Evolutionary conservation across 2,113 vertebrate genomes (phyloP), one percentile per base, ranked within the genome.

Genomic region (Aegotheles bennettii): DNA sequence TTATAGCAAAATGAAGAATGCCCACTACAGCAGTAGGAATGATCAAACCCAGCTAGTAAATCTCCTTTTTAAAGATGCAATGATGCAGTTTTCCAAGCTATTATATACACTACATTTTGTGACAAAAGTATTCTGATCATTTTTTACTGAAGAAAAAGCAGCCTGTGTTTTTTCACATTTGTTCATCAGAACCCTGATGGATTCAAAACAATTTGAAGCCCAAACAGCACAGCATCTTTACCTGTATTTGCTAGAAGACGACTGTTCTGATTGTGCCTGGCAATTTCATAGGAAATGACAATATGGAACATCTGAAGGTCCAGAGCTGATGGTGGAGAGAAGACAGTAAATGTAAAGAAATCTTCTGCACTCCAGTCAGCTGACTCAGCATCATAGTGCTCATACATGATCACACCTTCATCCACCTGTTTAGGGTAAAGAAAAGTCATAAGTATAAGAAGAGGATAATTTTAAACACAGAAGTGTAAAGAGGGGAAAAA

Each of bases 171-270:
- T 88, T 81, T n/a, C 28, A 51, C 11, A 45, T 13, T 40, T 87
- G 14, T 47, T 92, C 51, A 68, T 0, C 45, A 24, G 28, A 84
- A 42, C 16, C 40, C n/a, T 73, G 43, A 47, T 26, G 91, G 50
- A 87, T 29, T 23, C 33, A 28, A 84, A 84, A 70, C 10, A 74
- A 63, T 45, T 6, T 24, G 35, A 25, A 85, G 48, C 9, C 35
- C 25, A 79, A 87, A 87, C 1, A 15, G 3, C 13, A 59, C 19
- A 74, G 36, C 21, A 19, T 43, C 53, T 90, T 96, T 98, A 99
- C 99, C 99, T 98, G 98, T 98, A 95, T 99, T 99, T 96, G 98
- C 98, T 48, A 99, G 95, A 91, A 99, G 98, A 68, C 33, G 67
- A 67, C 98, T 98, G 60, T 95, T 98, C 77, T 11, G 87, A 91